Evolutionary conservation across 2,888 invertebrate genomes (phyloP), one percentile per base, ranked within the genome.

Genomic region (Chymomyza fuscimana): DNA sequence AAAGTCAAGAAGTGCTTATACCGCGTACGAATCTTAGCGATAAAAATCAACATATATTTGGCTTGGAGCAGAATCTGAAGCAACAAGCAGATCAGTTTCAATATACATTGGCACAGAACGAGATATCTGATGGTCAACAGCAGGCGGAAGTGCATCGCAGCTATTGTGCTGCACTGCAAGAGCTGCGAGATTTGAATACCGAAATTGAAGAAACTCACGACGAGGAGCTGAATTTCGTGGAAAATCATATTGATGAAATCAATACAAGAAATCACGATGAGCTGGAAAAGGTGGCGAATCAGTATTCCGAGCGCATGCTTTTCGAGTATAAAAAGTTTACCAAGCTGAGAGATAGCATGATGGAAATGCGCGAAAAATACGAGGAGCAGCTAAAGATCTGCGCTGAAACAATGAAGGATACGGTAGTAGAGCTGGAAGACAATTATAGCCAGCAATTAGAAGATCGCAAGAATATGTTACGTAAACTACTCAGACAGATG

Each of bases 31-130:
- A 97, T 86, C 92, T 98, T 40, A 95, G 96, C 80, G 96, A 97
- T 67, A 97, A 97, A 92, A 94, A 96, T 76, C 92, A 93, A 2
- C 93, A 93, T 72, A 96, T 96, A 25, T 25, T 2, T 25, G 25
- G 25, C 72, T 90, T 93, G 40, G 90, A 92, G 76, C 61, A 90
- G 19, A 93, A 97, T 63, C 94, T 98, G 89, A 95, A 95, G 77
- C 97, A 98, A 90, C 92, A 97, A 80, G 96, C 97, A 89, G 96
- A 96, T 15, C 98, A 98, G 90, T 96, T 97, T 87, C 94, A 95
- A 0, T 97, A 97, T 89, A 96, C 97, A 90, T 93, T 96, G 82
- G 93, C 96, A 29, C 95, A 97, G 92, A 95, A 94, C 51, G 95
- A 97, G 88, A 95, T 96, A 65, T 93, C 95, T 16, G 95, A 97